A percentile compares a stretch with the other conserved stretches of the same genome.
These are phyloP conservation scores for Lithobates sylvaticus DNA, from an alignment of 2,797 vertebrate species.

Conservation along the genomic window DNA sequence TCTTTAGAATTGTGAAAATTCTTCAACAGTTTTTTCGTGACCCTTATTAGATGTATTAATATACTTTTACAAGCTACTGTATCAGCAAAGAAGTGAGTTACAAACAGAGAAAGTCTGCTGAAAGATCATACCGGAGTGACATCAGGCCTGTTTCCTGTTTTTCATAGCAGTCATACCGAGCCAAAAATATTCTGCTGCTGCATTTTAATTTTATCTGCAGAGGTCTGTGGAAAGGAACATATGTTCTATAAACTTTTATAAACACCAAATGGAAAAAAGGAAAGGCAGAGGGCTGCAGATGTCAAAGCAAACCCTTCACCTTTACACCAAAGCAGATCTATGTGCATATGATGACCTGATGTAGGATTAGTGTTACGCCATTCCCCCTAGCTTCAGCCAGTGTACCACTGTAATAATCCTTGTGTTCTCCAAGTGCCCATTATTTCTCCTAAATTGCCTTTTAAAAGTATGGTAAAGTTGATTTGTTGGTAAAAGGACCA, in stretches of 20 bases:
- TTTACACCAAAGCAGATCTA: background rate
- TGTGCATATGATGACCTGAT: background rate
- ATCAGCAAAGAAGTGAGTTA: background rate
- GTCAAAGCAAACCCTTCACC: background rate
- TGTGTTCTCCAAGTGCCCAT: too few species aligned
- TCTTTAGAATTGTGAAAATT: too few species aligned
- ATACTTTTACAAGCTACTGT: background rate
- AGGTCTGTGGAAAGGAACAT: background rate
- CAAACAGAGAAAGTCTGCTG: slow-evolving; percentile 3
- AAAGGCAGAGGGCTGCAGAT: slow-evolving; percentile 3
- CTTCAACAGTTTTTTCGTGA: too few species aligned
- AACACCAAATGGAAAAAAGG: background rate
- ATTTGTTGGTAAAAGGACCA: too few species aligned
- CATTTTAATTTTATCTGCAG: background rate
- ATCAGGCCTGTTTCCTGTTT: slow-evolving; percentile 22
- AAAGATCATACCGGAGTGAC: background rate
- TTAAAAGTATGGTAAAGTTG: too few species aligned
- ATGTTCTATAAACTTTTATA: background rate
- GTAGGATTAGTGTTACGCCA: background rate
- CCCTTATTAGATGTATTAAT: background rate
- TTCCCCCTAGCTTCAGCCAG: background rate
- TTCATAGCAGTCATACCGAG: background rate
- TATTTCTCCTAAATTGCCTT: too few species aligned
- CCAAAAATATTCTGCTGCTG: slow-evolving; percentile 3
- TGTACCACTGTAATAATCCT: too few species aligned